Base-by-base conservation (phyloP, 2,888 invertebrate genomes). In the Ditylenchus weischeri region DNA sequence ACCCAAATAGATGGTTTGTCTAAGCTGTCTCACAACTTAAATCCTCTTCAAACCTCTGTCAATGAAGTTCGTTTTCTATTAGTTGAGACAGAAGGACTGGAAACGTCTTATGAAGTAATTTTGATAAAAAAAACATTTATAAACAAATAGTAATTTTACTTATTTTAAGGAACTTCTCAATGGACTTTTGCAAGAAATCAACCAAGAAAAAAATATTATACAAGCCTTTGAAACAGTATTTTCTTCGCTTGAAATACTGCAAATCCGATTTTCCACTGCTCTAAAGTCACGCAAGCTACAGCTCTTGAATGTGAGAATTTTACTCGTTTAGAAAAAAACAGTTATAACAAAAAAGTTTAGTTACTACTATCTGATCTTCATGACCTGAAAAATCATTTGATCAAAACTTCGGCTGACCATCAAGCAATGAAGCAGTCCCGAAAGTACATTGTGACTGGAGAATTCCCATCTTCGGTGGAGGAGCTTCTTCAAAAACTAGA, bases 241-340 rank as follows among this genome's bases (percentile, higher is more conserved):
- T 18, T 23, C 58, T 23, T n/a, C 58, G n/a, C 58, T 57, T 18
- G 21, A 19, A 23, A 23, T 18, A 19, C 58, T 57, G 29, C n/a
- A 57, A 29, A 18, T 29, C 19, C 18, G 47, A 13, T 62, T 54
- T 7, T 48, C 43, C 47, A 21, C 35, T n/a, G 47, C 15, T 43
- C 7, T 23, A 43, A 11, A 35, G 21, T 43, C 38, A 47, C 35
- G 49, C 21, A 23, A 62, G 19, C 18, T 49, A 18, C 48, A 13
- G 18, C 47, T 43, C 35, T 19, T 62, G 19, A 62, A 62, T 62
- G 62, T 62, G 18, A 19, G 47, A 23, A 48, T 62, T 62, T 62
- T 62, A 48, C 4, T 19, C 5, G 5, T 19, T 18, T 18, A 57
- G 29, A 57, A 21, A 19, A 21, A 19, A 4, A 4, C 5, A 6